Percentiles rank a stretch among this genome's conserved stretches.
These are phyloP conservation scores for Ianthella basta DNA, from an alignment of 37 sponge, comb jelly and placozoan species.

Conservation along the genomic window DNA sequence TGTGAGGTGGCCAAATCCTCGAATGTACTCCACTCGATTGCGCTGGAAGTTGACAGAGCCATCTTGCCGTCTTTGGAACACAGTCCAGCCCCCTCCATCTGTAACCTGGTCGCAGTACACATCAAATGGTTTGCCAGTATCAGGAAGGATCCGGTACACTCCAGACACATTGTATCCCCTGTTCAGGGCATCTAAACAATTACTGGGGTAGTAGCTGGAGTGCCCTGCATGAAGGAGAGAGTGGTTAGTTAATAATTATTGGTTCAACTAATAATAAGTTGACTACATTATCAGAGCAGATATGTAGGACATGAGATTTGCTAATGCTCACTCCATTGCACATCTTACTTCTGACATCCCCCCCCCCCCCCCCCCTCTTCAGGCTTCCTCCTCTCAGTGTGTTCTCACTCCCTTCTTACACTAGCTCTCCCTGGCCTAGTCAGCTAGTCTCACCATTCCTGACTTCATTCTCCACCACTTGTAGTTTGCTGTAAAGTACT, in stretches of 20 bases:
- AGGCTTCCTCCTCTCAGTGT: too few species aligned
- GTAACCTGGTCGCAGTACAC: conserved; percentile 31
- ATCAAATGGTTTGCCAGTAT: conserved; percentile 12
- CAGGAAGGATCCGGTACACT: conserved; percentile 21
- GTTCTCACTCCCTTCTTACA: too few species aligned
- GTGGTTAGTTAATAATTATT: too few species aligned
- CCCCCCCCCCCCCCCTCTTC: too few species aligned
- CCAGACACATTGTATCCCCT: conserved; percentile 19
- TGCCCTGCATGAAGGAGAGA: not conserved
- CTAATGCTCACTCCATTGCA: too few species aligned
- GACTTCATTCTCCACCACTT: not conserved
- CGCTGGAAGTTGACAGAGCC: conserved; percentile 36
- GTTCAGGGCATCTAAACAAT: conserved; percentile 16
- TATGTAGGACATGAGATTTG: too few species aligned
- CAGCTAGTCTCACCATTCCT: not conserved
- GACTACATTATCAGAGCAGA: too few species aligned
- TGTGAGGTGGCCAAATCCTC: conserved; percentile 1
- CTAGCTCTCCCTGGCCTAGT: too few species aligned
- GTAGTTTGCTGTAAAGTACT: not conserved
- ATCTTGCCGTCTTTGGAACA: conserved; percentile 29
- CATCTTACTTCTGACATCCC: too few species aligned
- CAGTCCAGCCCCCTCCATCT: conserved; percentile 39
- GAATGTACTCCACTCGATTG: conserved; percentile 14
- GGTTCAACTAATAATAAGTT: too few species aligned
- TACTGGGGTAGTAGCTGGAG: conserved; percentile 1